Evolutionary conservation across 2,113 vertebrate species (phyloP).

Genomic region (Lonchura striata): DNA sequence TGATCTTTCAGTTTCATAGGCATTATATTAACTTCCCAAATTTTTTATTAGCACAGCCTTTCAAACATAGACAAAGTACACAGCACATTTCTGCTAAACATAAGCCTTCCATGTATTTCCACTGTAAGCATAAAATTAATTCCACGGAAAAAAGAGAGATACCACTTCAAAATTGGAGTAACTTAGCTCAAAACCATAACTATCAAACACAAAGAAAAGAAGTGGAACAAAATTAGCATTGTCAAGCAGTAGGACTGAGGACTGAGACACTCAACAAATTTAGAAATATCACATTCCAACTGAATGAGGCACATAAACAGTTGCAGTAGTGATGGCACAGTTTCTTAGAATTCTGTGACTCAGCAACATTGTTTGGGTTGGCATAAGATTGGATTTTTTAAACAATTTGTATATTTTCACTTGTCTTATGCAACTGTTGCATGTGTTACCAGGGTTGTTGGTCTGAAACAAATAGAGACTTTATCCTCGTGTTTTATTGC

Average conservation of each 20-base stretch:
- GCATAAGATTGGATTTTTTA: neutral
- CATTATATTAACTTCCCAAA: neutral
- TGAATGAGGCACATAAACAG: neutral
- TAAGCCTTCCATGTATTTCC: neutral
- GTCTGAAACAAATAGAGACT: neutral
- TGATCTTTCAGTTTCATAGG: neutral
- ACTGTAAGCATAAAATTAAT: neutral
- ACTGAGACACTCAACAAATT: neutral
- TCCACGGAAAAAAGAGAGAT: neutral
- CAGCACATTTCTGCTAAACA: neutral
- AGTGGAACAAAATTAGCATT: neutral
- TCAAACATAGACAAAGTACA: neutral
- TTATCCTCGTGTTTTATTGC: neutral
- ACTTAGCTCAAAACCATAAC: neutral
- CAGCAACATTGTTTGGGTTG: neutral
- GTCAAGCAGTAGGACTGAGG: neutral
- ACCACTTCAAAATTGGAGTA: neutral
- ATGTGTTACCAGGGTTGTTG: neutral
- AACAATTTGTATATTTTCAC: neutral
- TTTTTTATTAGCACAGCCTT: neutral
- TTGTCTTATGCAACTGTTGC: neutral
- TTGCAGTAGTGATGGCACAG: neutral
- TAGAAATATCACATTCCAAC: neutral
- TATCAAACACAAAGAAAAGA: neutral
- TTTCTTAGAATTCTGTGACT: slow-evolving; percentile 11